Base-by-base conservation (phyloP, 2,113 vertebrate species). In the Embiotoca jacksoni region DNA sequence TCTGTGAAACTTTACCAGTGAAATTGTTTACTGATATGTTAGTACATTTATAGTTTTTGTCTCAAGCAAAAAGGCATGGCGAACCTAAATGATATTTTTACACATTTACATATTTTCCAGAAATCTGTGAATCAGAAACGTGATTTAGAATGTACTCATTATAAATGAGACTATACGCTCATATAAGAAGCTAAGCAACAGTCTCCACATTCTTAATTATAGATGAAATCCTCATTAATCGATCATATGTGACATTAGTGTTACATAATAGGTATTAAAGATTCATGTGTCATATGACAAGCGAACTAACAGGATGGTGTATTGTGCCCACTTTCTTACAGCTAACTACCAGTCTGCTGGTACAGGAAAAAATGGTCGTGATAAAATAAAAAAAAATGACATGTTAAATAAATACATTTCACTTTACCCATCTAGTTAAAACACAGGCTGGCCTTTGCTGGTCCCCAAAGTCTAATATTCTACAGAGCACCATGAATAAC, bases 221-320 rank as follows among this genome's bases (percentile, higher is more conserved):
- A 58, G 3, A 83, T 37, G 30, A 7, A 14, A 62, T n/a, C 54
- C 75, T 87, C 35, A 78, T 87, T 80, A 82, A 78, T 89, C 77
- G 69, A 80, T 90, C 65, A 23, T 72, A 69, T 64, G 64, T 84
- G 80, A 75, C 65, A 75, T 78, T 78, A 60, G 56, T 63, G 30
- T 89, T 84, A 75, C 70, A 79, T 78, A 87, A 87, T 0, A 32
- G 50, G 23, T 6, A 68, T 86, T 33, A 85, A 86, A 80, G 10
- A 83, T 90, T 55, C 30, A 90, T 83, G 60, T 47, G 56, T 61
- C 76, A 83, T 75, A 72, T 78, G 65, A 66, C 2, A 52, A 52
- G 35, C 50, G 41, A 30, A 44, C 46, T 63, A 41, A 36, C 15
- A 61, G 15, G n/a, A 3, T 54, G 10, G 31, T 63, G 8, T 31